phyloP scores from a whole-genome alignment of 2,797 vertebrate species.

The Ctenosaura bakeri region DNA sequence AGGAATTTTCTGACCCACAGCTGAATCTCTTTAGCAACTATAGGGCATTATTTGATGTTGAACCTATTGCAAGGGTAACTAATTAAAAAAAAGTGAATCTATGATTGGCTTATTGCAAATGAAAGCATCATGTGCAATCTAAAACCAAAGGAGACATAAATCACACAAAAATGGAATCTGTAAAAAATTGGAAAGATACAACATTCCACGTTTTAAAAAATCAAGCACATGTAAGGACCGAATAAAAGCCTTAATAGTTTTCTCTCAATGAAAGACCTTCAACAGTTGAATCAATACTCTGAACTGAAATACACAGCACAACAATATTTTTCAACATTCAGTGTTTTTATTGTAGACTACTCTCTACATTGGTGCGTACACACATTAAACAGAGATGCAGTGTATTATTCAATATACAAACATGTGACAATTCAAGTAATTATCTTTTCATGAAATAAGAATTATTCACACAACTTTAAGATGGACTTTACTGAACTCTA shows the following conservation, averaged over 20 bases:
- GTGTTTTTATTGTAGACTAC: neutral
- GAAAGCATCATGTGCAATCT: conserved; percentile 2
- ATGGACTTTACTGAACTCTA: neutral
- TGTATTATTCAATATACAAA: conserved; percentile 47
- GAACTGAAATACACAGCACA: conserved; percentile 22
- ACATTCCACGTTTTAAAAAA: neutral
- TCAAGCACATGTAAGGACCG: neutral
- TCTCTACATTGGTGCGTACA: neutral
- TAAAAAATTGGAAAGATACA: neutral
- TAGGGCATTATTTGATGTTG: neutral
- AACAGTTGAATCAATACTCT: neutral
- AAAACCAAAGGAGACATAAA: neutral
- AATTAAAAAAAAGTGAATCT: conserved; percentile 20
- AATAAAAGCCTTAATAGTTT: neutral
- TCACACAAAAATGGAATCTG: conserved; percentile 9
- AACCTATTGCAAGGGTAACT: neutral
- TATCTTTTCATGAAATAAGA: neutral
- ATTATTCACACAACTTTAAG: neutral
- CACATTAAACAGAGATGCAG: conserved; percentile 47
- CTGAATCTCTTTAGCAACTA: neutral
- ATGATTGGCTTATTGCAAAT: conserved; percentile 20
- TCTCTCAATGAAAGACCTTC: neutral
- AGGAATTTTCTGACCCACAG: neutral
- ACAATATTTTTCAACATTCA: neutral
- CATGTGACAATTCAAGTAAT: neutral